Evolutionary conservation across 2,888 invertebrate species (phyloP), one percentile per base, ranked within the genome.

Genomic region (Drosophila lacicola): DNA sequence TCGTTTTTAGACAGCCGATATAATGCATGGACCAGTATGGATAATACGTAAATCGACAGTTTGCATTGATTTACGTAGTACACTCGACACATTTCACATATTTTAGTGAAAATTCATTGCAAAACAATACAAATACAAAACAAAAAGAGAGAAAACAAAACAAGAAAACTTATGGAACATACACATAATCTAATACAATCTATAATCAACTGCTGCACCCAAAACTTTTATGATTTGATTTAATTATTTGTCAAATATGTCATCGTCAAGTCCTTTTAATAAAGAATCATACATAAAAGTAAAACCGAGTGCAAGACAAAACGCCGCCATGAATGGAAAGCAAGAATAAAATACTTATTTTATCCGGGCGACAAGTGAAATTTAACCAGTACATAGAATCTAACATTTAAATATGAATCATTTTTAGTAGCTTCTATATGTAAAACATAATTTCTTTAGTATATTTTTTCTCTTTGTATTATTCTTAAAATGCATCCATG

Each of bases 1-100:
- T 89, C 92, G 92, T 84, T 92, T 92, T 89, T 92, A 92, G 90
- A 74, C 47, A 61, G 6, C 49, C 37, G 37, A 39, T 44, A 44
- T 4, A 56, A 46, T 55, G 33, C 45, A 36, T 54, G 60, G 60
- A 60, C 55, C 44, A 36, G 25, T 37, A 19, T 61, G 60, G 14
- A 45, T 37, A 39, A 41, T 63, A 36, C 53, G 47, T 21, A 44
- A 47, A 49, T 55, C 47, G n/a, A 8, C 17, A 41, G 6, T 21
- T 33, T 42, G 39, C 39, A 55, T 53, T 42, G 53, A 45, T 47
- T 47, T 41, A 45, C 60, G 29, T 54, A 17, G 39, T 39, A 58
- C 42, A 49, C 39, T 63, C 66, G 60, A 78, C 77, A 55, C 51
- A 8, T 2, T 61, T 63, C 49, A 53, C 57, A 44, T 21, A 36